These are phyloP conservation scores for Strix aluco DNA, from an alignment of 2,113 vertebrate genomes.

Conservation along the genomic window DNA sequence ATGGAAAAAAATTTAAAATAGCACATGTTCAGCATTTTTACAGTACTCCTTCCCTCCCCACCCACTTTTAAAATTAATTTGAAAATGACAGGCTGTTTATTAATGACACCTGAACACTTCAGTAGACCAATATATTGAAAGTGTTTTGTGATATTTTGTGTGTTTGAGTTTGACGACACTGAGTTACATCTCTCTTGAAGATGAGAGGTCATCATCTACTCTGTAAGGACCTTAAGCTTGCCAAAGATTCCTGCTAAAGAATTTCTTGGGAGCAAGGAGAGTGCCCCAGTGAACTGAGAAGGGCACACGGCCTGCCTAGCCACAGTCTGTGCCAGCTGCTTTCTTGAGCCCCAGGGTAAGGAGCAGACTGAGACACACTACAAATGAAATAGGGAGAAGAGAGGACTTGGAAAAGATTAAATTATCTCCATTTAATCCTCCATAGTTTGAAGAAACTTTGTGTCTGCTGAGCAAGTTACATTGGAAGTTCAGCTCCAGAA, in stretches of 20 bases:
- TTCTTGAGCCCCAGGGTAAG: background rate
- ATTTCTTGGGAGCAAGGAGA: background rate
- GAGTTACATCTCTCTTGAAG: background rate
- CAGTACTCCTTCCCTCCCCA: background rate
- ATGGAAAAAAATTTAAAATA: background rate
- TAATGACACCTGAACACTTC: background rate
- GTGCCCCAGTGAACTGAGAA: background rate
- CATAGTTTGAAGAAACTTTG: background rate
- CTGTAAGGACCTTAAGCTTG: background rate
- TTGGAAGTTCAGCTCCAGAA: background rate
- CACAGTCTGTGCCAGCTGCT: background rate
- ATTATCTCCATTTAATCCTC: background rate
- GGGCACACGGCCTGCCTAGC: fast-evolving
- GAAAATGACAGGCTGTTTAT: background rate
- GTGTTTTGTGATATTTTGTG: background rate
- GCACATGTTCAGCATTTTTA: background rate
- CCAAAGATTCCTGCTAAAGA: background rate
- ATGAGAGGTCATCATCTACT: background rate
- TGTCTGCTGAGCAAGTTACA: background rate
- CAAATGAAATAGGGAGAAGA: background rate
- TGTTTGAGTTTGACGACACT: background rate
- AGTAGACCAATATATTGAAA: background rate
- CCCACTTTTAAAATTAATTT: background rate
- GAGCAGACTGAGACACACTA: background rate
- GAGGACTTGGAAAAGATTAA: background rate